phyloP scores from a whole-genome alignment of 2,888 invertebrate genomes.

The Leucoptera coffeella region DNA sequence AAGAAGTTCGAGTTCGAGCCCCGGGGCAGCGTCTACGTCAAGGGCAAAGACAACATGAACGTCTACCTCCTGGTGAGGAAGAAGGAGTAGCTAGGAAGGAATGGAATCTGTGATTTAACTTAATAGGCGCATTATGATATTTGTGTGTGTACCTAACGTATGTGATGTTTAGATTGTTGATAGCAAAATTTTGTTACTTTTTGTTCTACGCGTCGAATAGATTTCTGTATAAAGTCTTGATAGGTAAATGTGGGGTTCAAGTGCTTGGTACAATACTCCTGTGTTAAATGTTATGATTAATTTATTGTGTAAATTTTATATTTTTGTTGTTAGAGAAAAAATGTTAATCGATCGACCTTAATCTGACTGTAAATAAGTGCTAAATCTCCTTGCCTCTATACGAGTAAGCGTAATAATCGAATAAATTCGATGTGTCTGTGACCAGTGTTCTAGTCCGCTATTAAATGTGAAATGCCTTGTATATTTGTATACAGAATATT shows the following conservation, averaged over 20 bases:
- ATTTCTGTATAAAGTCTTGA: too few relatives aligned
- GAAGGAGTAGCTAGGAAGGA: conserved; percentile 27
- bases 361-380: background rate
- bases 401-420: too few relatives aligned
- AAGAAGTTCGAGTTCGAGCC: conserved; percentile 80
- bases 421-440: conserved; percentile 28
- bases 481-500: too few relatives aligned
- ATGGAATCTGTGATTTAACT: conserved; percentile 52
- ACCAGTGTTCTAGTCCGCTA: conserved; percentile 42
- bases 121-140: too few relatives aligned
- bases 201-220: too few relatives aligned
- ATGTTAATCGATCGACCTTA: background rate
- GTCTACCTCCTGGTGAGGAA: conserved; percentile 69
- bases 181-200: too few relatives aligned
- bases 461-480: too few relatives aligned
- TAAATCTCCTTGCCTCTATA: background rate
- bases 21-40: conserved; percentile 91
- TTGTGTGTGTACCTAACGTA: too few relatives aligned
- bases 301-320: background rate
- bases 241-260: too few relatives aligned
- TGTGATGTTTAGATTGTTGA: too few relatives aligned
- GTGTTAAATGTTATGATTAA: background rate
- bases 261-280: too few relatives aligned
- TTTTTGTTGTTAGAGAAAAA: background rate
- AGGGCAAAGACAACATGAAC: conserved; percentile 94